These are phyloP conservation scores for Papilio elwesi DNA, from an alignment of 2,888 invertebrate genomes.

Conservation along the genomic window DNA sequence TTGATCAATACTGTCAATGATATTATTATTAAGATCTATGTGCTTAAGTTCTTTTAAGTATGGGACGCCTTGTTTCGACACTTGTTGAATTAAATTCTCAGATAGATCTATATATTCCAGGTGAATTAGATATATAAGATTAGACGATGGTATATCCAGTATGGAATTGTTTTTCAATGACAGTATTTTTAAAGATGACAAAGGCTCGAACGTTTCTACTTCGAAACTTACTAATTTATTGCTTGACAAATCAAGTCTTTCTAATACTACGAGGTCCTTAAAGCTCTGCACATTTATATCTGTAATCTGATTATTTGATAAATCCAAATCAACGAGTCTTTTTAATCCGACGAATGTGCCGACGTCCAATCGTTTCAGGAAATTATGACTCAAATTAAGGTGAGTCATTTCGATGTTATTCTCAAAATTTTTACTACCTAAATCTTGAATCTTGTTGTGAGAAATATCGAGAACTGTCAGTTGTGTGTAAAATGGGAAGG, in stretches of 20 bases:
- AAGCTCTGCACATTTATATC: slow-evolving; percentile 90
- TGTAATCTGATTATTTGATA: slow-evolving; percentile 91
- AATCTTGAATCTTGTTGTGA: slow-evolving; percentile 90
- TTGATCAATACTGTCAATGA: slow-evolving; percentile 88
- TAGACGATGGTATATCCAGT: slow-evolving; percentile 89
- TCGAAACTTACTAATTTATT: slow-evolving; percentile 90
- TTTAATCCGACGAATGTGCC: slow-evolving; percentile 90
- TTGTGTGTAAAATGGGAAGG: slow-evolving; percentile 91
- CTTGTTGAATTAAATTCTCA: slow-evolving; percentile 90
- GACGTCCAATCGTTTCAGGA: slow-evolving; percentile 88
- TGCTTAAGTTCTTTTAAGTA: slow-evolving; percentile 88
- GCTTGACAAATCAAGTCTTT: slow-evolving; percentile 89
- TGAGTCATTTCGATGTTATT: slow-evolving; percentile 89
- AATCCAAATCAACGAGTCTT: slow-evolving; percentile 87
- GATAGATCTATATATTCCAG: slow-evolving; percentile 90
- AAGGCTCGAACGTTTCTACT: slow-evolving; percentile 87
- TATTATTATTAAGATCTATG: slow-evolving; percentile 90
- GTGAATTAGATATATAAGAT: slow-evolving; percentile 86
- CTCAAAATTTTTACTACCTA: slow-evolving; percentile 93
- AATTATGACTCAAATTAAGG: slow-evolving; percentile 91
- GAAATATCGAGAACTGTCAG: slow-evolving; percentile 92
- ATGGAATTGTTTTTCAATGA: slow-evolving; percentile 91
- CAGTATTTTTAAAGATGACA: slow-evolving; percentile 88
- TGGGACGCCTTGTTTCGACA: slow-evolving; percentile 89
- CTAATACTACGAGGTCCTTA: slow-evolving; percentile 89